Conservation (phyloP, 1,140 invertebrate species). For the Listronotus bonariensis region DNA sequence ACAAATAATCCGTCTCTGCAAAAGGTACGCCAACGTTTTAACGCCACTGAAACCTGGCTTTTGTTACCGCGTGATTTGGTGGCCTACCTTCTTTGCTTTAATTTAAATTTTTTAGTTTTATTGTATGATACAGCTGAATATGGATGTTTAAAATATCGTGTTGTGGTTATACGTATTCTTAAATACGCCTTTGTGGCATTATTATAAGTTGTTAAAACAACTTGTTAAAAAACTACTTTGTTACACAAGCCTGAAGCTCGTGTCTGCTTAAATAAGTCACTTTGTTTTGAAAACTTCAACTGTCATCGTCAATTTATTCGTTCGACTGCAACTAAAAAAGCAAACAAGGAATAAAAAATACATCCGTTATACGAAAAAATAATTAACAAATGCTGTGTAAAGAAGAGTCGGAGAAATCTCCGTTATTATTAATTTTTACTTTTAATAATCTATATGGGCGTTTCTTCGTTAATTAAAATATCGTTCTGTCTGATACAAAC, state of each 20-base stretch:
- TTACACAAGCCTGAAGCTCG: conserved; percentile 14
- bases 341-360: conserved; percentile 6
- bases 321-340: conserved; percentile 4
- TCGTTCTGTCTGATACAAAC: too few relatives aligned
- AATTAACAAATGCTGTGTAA: conserved; percentile 4
- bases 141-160: conserved; percentile 10
- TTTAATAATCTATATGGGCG: conserved; percentile 4
- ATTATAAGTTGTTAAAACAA: conserved; percentile 17
- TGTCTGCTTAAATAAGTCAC: conserved; percentile 5
- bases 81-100: conserved; percentile 16
- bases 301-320: conserved; percentile 14
- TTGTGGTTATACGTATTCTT: conserved; percentile 4
- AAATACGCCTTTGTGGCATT: conserved; percentile 16
- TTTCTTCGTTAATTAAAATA: too few relatives aligned
- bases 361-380: conserved; percentile 8
- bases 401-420: not conserved
- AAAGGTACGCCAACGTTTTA: conserved; percentile 8
- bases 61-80: conserved; percentile 20
- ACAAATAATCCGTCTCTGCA: not conserved
- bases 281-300: conserved; percentile 9
- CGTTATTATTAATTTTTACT: conserved; percentile 10
- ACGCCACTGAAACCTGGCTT: conserved; percentile 14
- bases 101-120: conserved; percentile 16
- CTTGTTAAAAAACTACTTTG: conserved; percentile 19
- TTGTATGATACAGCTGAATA: conserved; percentile 20